Conservation (phyloP, 37 sponge, comb jelly and placozoan genomes). For the Spongilla lacustris region DNA sequence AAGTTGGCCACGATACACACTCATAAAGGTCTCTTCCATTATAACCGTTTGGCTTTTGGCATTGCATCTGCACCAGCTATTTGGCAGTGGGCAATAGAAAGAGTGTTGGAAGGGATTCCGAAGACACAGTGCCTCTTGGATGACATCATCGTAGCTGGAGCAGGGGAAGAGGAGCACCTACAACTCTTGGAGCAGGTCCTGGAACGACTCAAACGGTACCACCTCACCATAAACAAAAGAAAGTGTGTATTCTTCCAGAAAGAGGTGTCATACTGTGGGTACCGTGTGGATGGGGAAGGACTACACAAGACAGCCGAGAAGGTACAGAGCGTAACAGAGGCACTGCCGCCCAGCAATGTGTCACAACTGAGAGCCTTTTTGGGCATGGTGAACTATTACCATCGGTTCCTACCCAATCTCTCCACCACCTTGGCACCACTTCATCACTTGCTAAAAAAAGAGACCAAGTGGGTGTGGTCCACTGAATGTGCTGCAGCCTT, state of each 20-base stretch:
- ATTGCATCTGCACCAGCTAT: slow-evolving; percentile 27
- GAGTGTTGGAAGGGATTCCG: slow-evolving; percentile 14
- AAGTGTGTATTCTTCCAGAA: slow-evolving; percentile 17
- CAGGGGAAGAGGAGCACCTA: slow-evolving; percentile 12
- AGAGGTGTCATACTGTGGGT: slow-evolving; percentile 6
- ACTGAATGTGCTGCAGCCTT: slow-evolving; percentile 5
- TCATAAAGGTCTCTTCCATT: slow-evolving; percentile 13
- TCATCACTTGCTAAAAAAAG: neutral
- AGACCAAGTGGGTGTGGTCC: slow-evolving; percentile 7
- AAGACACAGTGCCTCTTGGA: neutral
- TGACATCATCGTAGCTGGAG: slow-evolving; percentile 17
- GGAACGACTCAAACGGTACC: neutral
- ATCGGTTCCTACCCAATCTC: slow-evolving; percentile 20
- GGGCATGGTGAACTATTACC: neutral
- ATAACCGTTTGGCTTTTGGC: slow-evolving; percentile 17
- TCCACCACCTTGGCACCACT: slow-evolving; percentile 18
- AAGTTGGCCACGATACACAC: slow-evolving; percentile 4
- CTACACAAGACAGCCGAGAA: slow-evolving; percentile 18
- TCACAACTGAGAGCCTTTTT: slow-evolving; percentile 3
- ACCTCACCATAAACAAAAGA: neutral
- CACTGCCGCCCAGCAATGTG: slow-evolving; percentile 6
- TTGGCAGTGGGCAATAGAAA: slow-evolving; percentile 18
- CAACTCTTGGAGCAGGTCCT: slow-evolving; percentile 6
- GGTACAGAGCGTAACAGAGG: slow-evolving; percentile 6
- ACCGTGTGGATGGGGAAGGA: slow-evolving; percentile 11